Conservation (phyloP, 2,797 vertebrate genomes). For the Hypotaenidia philippensis region DNA sequence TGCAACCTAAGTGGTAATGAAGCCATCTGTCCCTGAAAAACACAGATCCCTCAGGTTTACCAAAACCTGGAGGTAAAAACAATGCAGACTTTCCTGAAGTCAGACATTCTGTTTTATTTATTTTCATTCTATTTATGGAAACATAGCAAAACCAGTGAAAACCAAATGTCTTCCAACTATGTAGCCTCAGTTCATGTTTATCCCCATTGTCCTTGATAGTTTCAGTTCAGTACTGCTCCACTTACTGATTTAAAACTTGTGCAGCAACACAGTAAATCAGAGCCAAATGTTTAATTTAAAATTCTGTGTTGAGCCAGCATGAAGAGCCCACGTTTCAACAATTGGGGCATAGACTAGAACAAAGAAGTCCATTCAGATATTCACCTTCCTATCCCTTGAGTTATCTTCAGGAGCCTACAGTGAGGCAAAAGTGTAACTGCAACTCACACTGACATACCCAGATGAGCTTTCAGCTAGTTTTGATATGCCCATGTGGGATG, state of each 20-base stretch:
- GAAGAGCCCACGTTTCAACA: background rate
- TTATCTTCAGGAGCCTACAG: background rate
- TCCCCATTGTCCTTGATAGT: background rate
- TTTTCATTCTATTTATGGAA: background rate
- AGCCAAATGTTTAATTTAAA: background rate
- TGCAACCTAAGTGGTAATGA: background rate
- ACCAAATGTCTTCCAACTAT: background rate
- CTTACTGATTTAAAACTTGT: background rate
- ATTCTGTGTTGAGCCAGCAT: background rate
- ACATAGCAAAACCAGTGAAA: background rate
- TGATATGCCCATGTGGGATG: background rate
- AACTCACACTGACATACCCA: background rate
- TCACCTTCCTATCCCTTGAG: background rate
- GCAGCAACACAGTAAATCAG: background rate
- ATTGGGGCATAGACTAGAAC: background rate
- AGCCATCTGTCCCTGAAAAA: background rate
- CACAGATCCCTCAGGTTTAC: background rate
- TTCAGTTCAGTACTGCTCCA: background rate
- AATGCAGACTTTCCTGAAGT: background rate
- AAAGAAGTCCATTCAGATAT: background rate
- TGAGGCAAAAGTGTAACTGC: background rate
- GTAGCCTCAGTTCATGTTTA: background rate
- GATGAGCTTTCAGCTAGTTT: background rate
- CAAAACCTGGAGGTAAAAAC: background rate
- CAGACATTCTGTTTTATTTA: background rate